Base-by-base conservation (phyloP, 2,113 vertebrate genomes). In the Calonectris borealis region DNA sequence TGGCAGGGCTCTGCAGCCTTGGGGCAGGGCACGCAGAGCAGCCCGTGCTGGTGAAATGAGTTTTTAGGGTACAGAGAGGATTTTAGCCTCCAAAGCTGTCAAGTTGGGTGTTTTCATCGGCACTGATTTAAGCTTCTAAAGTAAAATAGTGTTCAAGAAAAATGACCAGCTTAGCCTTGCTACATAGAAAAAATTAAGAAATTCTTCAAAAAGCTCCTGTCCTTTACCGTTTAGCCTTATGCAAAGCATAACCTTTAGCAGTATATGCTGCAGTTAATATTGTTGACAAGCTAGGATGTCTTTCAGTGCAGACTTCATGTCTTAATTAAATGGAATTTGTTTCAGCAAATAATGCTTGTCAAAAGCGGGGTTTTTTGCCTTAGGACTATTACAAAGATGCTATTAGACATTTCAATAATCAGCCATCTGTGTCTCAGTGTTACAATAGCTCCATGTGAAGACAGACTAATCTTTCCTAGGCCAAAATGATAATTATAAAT, bases 271-370 rank as follows among this genome's bases (percentile, higher is more conserved):
- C 83, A 73, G 81, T 90, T 95, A 86, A 91, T 77, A 70, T 10
- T 90, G 79, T 85, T 95, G 94, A 97, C 86, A 93, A 88, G 82
- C 52, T 49, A 32, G 66, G 65, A 86, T 68, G 93, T 64, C 84
- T 94, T 96, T 96, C 92, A 91, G 26, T 7, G 19, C 71, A 83
- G 90, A 51, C 80, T 94, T 95, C 32, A 18, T 38, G 60, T 91
- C 92, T 96, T 97, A 95, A 97, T 97, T 97, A 96, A 97, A 93
- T 38, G 40, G 91, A 82, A 94, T 97, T 94, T 96, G 82, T 95
- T 96, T 94, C 94, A 84, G 76, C 86, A 96, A 96, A 95, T 86
- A 97, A 83, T 48, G 54, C 83, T 85, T 97, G 92, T 95, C 97
- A 96, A 55, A 92, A 97, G 88, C 8, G 6, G 69, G 26, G 24